Base-by-base conservation (phyloP, 2,113 vertebrate genomes). In the Apodemus speciosus region DNA sequence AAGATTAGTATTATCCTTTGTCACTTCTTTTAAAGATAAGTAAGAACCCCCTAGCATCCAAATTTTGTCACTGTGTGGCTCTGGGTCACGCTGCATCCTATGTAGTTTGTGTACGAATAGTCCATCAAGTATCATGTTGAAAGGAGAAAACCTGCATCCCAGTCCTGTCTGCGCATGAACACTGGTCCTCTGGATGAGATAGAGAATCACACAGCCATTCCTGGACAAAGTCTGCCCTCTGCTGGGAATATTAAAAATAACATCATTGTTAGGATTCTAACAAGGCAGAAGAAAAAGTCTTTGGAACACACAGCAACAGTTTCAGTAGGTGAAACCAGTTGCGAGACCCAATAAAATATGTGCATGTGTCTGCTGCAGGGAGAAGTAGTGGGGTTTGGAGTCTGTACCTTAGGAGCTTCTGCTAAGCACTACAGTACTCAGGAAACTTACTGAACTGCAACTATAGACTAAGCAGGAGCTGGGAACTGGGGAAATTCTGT, bases 171-270 rank as follows among this genome's bases (percentile, higher is more conserved):
- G 71, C 38, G 16, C 60, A 62, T 53, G 89, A 87, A 25, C 62
- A 58, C 13, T 10, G 32, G 43, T 18, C 40, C 38, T 73, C 21
- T 73, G 16, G 16, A 91, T 85, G 25, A 7, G 1, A 16, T 0
- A 27, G 51, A 21, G 35, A 62, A 56, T 64, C 58, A 25, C n/a
- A 27, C 16, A 53, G 56, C 43, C 84, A 98, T 97, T 97, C 56
- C 93, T 96, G 94, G 89, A 96, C 86, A 89, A 97, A 95, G 97
- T 77, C 71, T 97, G 96, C 95, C 96, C 96, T 87, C 97, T 97
- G 95, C 95, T 97, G 97, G 92, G 80, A 58, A 94, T 1, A 94
- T 20, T 73, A 77, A 90, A 85, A 96, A 92, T 35, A 90, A 80
- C 95, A 95, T 20, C 53, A 85, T 69, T 53, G n/a, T 91, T 92